Evolutionary conservation across 2,888 invertebrate species (phyloP).

Genomic region (Tubulanus polymorphus): DNA sequence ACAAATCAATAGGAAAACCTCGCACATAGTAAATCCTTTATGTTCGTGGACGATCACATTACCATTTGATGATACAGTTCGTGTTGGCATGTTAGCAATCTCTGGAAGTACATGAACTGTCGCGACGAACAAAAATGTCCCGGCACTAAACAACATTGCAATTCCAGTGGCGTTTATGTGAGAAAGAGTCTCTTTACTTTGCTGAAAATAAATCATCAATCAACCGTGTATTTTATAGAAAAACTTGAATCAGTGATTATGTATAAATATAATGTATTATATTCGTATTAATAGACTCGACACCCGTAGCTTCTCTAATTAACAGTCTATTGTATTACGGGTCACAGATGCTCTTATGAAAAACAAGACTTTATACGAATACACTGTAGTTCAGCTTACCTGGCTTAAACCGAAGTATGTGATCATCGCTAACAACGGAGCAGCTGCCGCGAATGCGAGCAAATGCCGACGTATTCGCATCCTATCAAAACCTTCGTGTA

Average conservation of each 20-base stretch:
- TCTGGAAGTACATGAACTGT: slow-evolving; percentile 98
- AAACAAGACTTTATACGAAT: no score
- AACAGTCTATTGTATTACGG: no score
- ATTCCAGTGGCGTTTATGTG: slow-evolving; percentile 91
- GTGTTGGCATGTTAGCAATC: slow-evolving; percentile 55
- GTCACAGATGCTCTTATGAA: no score
- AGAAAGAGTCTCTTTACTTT: slow-evolving; percentile 84
- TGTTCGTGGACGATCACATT: slow-evolving; percentile 41
- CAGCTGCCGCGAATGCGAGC: slow-evolving; percentile 85
- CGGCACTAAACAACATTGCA: slow-evolving; percentile 97
- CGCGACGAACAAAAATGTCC: slow-evolving; percentile 97
- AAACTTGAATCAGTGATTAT: no score
- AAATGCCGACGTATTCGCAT: slow-evolving; percentile 84
- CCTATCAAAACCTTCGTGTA: slow-evolving; percentile 91
- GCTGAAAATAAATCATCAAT: no score
- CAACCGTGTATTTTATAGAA: no score
- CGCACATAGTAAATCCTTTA: slow-evolving; percentile 65
- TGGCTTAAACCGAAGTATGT: slow-evolving; percentile 90
- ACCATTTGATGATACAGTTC: slow-evolving; percentile 36
- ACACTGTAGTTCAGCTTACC: slow-evolving; percentile 35
- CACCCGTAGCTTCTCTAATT: no score
- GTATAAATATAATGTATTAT: no score
- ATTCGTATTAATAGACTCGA: no score
- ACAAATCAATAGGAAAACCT: slow-evolving; percentile 76
- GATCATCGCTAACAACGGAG: slow-evolving; percentile 81